Conservation (phyloP, 2,113 vertebrate genomes). For the Gobiocypris rarus region DNA sequence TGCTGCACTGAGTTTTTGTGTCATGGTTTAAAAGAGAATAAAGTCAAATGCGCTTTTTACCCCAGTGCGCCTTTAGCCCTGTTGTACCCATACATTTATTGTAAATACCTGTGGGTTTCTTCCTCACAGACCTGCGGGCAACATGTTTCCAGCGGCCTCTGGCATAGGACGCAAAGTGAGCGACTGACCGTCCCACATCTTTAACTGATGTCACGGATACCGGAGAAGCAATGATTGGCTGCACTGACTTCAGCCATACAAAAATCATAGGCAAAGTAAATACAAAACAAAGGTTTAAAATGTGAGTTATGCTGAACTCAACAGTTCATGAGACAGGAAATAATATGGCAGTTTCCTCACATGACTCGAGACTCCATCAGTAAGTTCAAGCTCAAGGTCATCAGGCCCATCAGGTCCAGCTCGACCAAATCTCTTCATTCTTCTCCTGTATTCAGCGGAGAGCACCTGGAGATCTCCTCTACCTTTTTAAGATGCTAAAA, state of each 20-base stretch:
- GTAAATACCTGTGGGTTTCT: slow-evolving; percentile 58
- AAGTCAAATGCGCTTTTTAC: no score
- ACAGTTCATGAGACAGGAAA: background rate
- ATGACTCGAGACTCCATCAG: slow-evolving; percentile 31
- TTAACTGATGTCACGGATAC: slow-evolving; percentile 28
- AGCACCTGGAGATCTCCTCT: background rate
- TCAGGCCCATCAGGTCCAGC: slow-evolving; percentile 28
- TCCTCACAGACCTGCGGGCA: slow-evolving; percentile 35
- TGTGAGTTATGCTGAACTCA: background rate
- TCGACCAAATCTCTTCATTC: slow-evolving; percentile 45
- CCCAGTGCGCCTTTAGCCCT: no score
- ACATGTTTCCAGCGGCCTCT: slow-evolving; percentile 62
- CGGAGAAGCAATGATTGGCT: background rate
- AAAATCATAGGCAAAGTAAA: background rate
- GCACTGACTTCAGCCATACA: slow-evolving; percentile 26
- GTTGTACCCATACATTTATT: background rate
- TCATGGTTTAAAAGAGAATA: no score
- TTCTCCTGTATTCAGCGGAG: background rate
- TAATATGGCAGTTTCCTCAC: slow-evolving; percentile 42
- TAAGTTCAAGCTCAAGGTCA: slow-evolving; percentile 55
- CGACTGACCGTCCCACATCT: slow-evolving; percentile 36
- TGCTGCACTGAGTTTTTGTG: no score
- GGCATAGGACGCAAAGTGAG: slow-evolving; percentile 60
- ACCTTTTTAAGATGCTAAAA: background rate
- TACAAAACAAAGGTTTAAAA: background rate